Evolutionary conservation across 2,888 invertebrate genomes (phyloP), one percentile per base, ranked within the genome.

Genomic region (Luperina testacea): DNA sequence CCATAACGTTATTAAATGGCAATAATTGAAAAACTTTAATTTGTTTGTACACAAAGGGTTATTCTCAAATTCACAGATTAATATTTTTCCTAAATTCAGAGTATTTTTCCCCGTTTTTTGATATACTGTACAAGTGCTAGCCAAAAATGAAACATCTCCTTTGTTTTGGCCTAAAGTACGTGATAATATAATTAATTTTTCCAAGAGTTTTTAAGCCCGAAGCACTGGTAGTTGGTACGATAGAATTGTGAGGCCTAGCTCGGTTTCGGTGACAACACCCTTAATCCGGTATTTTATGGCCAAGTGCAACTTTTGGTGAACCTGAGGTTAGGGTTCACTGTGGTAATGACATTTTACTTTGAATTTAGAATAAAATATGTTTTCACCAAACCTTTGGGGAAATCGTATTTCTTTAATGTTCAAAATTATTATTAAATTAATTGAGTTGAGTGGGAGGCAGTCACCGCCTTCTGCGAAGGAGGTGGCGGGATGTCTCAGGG

Each of bases 241-340:
- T 68, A 88, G 87, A 93, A 89, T 93, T 93, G 92, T 91, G 93
- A 91, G 89, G 86, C 87, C 78, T 88, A 81, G 80, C 88, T 87
- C 88, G 88, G 91, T 91, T 90, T 90, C 80, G 83, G 90, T 90
- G 93, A 92, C 93, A 92, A 85, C 89, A 80, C 74, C 89, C 91
- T 87, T 92, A 92, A 94, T 92, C 91, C 91, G 68, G 75, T 90
- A 83, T 88, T 94, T 93, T 93, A 94, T 90, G 90, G 88, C 82
- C 70, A 73, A 85, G 88, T 90, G 90, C 87, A 90, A 82, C 82
- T 72, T 59, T 72, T 63, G 59, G 65, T 63, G 27, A 59, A 75
- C 63, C 64, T 70, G 38, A 72, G 71, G 63, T 53, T 45, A 38
- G 20, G 15, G 57, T 7, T 67, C 20, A 20, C 63, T 42, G 75